Base-by-base conservation (phyloP, 2,797 vertebrate species). In the Lepus oiostolus region DNA sequence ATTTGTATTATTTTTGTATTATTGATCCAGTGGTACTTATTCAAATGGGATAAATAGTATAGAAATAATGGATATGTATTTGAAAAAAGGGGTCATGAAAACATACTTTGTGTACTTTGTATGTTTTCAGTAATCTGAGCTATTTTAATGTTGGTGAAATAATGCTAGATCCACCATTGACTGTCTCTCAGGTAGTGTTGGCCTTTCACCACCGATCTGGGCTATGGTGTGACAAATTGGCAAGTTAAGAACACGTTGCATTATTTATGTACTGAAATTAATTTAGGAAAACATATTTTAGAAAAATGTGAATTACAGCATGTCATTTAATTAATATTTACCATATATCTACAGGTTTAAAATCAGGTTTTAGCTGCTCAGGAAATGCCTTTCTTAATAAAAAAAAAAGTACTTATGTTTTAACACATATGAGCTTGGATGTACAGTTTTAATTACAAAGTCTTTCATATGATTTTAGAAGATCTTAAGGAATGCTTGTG, bases 261-360 rank as follows among this genome's bases (percentile, higher is more conserved):
- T 74, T 90, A 54, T 77, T 93, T 79, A 91, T 79, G 38, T 84
- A 84, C 58, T 63, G 21, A 95, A 87, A 90, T 76, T 52, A 19
- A 80, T 63, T 90, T 60, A 72, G 30, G 22, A 67, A 90, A 92
- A n/a, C 2, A 89, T 74, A 70, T 83, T 30, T 30, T 90, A 54
- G 14, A n/a, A 82, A 9, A 83, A 65, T 54, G 2, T 26, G 21
- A 93, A 90, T 63, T 93, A 28, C 24, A 38, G 0, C 0, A 47
- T 90, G 74, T 90, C 22, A 68, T 70, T 75, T 89, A 71, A 68
- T 54, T 92, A 90, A 42, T 71, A 92, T 94, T 95, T 83, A 50
- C 4, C 21, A 58, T 32, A 16, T 26, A 62, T 86, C 21, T 84
- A 81, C 24, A 65, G 4, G 28, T n/a, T 77, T 65, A 26, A 63